Conservation (phyloP, 2,113 vertebrate genomes). For the Urocolius indicus region DNA sequence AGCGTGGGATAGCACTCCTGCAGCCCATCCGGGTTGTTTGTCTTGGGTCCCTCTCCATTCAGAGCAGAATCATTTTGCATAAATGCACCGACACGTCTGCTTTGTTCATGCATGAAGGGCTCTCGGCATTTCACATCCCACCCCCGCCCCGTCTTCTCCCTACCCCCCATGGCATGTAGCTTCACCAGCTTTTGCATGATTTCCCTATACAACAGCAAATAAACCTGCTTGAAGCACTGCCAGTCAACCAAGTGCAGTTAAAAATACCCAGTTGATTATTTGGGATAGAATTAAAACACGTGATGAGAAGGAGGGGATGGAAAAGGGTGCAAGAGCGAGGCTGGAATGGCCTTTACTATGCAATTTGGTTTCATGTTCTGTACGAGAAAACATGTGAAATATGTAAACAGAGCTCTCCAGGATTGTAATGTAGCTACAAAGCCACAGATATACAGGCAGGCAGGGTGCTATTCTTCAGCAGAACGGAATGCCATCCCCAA, state of each 20-base stretch:
- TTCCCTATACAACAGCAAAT: background rate
- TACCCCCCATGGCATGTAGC: background rate
- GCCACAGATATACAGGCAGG: slow-evolving; percentile 62
- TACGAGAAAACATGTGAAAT: slow-evolving; percentile 80
- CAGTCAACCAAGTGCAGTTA: background rate
- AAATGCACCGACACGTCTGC: slow-evolving; percentile 42
- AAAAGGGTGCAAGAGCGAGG: slow-evolving; percentile 43
- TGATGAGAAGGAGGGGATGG: background rate
- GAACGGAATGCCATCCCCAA: slow-evolving; percentile 72
- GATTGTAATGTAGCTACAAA: slow-evolving; percentile 68
- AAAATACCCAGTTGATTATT: background rate
- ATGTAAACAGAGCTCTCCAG: slow-evolving; percentile 79
- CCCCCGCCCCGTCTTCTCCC: background rate
- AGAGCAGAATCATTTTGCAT: slow-evolving; percentile 36
- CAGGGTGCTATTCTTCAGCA: slow-evolving; percentile 65
- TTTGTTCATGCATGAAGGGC: slow-evolving; percentile 61
- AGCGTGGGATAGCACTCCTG: slow-evolving; percentile 62
- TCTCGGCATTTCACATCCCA: slow-evolving; percentile 4
- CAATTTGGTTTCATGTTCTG: slow-evolving; percentile 82
- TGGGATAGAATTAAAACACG: slow-evolving; percentile 21
- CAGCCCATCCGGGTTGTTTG: slow-evolving; percentile 55
- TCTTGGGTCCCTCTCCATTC: slow-evolving; percentile 62
- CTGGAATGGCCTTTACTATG: slow-evolving; percentile 63
- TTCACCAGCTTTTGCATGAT: background rate
- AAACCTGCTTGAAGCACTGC: background rate